Base-by-base conservation (phyloP, 2,797 vertebrate genomes). In the Silurus aristotelis region DNA sequence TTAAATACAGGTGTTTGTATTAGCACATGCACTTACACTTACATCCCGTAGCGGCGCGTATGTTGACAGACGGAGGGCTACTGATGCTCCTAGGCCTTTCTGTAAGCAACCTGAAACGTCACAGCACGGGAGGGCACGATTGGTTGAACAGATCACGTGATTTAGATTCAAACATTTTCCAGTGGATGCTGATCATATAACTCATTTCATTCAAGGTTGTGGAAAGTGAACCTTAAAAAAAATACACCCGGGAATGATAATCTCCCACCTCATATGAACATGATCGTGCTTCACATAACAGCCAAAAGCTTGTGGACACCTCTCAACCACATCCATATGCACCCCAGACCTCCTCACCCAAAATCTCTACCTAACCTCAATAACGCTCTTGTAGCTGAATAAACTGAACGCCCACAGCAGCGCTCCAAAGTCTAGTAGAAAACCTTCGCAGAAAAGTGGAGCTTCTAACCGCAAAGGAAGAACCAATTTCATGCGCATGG, bases 91-190 rank as follows among this genome's bases (percentile, higher is more conserved):
- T 20, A 27, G 38, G 31, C 17, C 48, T 84, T 67, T 67, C 19
- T n/a, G 72, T 55, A 8, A 84, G 6, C n/a, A 83, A 38, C 10
- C 43, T 13, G 46, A 83, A 64, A 67, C 72, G 58, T 66, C 71
- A 66, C 10, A 20, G n/a, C 6, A 10, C 43, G 17, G 61, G 55
- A 4, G 2, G 13, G 6, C 7, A 19, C 12, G 38, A 83, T 63
- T 64, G 70, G 58, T 31, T 52, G 43, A 60, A 10, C 46, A 15
- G n/a, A 56, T 84, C 83, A 84, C 61, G 83, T 84, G 83, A 67
- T 17, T 22, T 8, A 55, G 17, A 27, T 27, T 4, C 14, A n/a
- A 25, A 0, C 2, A 9, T 64, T 48, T 13, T 58, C 64, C 5
- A 46, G 48, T 25, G 48, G 52, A 73, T 1, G 17, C 3, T 43